Percentiles rank a stretch among this genome's conserved stretches.
phyloP scores from a whole-genome alignment of 64 coral and sea anemone genomes.

The Astreopora myriophthalma region DNA sequence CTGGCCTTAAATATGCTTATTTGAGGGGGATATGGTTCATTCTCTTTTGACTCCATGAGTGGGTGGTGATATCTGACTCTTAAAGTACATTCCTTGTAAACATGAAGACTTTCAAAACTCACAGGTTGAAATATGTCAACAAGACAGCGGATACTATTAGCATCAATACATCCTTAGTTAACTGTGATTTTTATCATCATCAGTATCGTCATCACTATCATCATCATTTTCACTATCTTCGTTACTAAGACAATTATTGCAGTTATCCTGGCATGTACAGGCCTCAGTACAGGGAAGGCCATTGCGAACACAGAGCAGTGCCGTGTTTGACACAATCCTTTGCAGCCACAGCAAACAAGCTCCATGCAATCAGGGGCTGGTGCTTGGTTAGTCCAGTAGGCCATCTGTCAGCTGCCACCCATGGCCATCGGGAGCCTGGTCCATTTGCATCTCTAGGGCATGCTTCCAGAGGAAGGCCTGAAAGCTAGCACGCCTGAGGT shows the following conservation, averaged over 20 bases:
- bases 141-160: neutral
- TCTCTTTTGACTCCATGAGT: neutral
- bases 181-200: neutral
- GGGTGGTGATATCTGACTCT: neutral
- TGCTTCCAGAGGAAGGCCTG: conserved; percentile 68
- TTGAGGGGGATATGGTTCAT: neutral
- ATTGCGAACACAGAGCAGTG: conserved; percentile 70
- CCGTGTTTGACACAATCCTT: conserved; percentile 24
- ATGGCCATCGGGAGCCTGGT: conserved; percentile 44
- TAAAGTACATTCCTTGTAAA: neutral
- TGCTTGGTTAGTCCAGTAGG: conserved; percentile 23
- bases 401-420: conserved; percentile 30
- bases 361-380: conserved; percentile 37
- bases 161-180: neutral
- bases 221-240: conserved; percentile 13
- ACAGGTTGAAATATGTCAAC: neutral
- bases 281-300: conserved; percentile 49
- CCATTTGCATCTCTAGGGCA: conserved; percentile 29
- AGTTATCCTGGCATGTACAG: conserved; percentile 40
- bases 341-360: conserved; percentile 60
- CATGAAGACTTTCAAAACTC: neutral
- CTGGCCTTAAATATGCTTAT: too few species aligned
- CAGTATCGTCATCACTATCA: neutral
- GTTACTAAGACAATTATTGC: conserved; percentile 1
- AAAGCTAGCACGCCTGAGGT: conserved; percentile 60